These are phyloP conservation scores for Eupithecia subumbrata DNA, from an alignment of 2,888 invertebrate genomes.

Conservation along the genomic window DNA sequence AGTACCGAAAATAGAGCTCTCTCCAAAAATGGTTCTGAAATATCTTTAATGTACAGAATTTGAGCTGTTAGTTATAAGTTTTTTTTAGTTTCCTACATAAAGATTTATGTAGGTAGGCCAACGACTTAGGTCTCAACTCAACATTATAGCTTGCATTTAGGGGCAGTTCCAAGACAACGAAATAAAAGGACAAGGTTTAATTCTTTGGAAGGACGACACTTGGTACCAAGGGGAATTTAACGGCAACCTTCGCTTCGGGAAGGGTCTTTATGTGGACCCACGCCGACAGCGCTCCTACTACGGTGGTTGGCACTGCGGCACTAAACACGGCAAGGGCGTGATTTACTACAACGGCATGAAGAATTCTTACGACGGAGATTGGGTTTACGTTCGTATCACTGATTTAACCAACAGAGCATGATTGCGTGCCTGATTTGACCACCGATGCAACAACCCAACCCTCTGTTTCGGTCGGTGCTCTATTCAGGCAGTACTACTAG, in stretches of 20 bases:
- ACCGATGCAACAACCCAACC: too few species aligned
- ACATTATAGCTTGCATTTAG: conserved; percentile 54
- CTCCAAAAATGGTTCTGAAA: too few species aligned
- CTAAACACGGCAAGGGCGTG: conserved; percentile 72
- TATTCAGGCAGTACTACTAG: not conserved
- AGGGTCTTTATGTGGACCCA: conserved; percentile 77
- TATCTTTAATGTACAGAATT: too few species aligned
- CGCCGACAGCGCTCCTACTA: conserved; percentile 66
- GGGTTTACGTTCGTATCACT: conserved; percentile 64
- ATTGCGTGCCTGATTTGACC: too few species aligned
- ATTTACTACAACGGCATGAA: conserved; percentile 65
- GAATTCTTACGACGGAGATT: conserved; percentile 74
- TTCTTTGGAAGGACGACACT: conserved; percentile 82
- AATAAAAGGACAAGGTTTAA: conserved; percentile 80
- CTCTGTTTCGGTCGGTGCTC: too few species aligned
- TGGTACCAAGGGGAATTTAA: conserved; percentile 85
- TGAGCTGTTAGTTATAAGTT: too few species aligned
- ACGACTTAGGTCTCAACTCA: too few species aligned
- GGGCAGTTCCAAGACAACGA: conserved; percentile 83
- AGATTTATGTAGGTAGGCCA: too few species aligned
- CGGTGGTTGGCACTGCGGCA: conserved; percentile 80
- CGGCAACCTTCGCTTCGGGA: conserved; percentile 82
- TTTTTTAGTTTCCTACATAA: too few species aligned
- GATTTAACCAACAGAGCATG: not conserved
- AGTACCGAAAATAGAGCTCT: too few species aligned